Percentiles rank a stretch among this genome's conserved stretches.
These are phyloP conservation scores for Bimastos eiseni DNA, from an alignment of 2,888 invertebrate species.

Conservation along the genomic window DNA sequence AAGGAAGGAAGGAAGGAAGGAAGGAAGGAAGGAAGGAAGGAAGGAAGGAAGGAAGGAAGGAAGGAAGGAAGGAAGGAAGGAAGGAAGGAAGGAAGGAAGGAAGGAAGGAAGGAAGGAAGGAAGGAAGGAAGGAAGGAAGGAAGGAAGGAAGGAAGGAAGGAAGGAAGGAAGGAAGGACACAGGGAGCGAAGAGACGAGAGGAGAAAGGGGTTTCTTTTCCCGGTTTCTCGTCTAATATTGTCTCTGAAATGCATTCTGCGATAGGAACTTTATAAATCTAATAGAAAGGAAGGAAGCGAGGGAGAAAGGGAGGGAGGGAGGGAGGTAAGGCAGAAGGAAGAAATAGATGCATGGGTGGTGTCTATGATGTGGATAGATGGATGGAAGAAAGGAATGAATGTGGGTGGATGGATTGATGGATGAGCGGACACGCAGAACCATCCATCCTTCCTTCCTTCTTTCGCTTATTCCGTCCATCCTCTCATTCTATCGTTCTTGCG, in stretches of 20 bases:
- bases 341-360: not conserved
- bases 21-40: not conserved
- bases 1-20: constrained; percentile 32
- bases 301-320: not conserved
- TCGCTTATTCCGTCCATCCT: not conserved
- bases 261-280: no score
- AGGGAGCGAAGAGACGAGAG: no score
- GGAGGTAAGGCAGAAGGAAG: not conserved
- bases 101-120: not conserved
- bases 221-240: no score
- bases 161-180: no score
- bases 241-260: no score
- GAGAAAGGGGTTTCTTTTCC: no score
- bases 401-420: not conserved
- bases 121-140: no score
- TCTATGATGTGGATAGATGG: not conserved
- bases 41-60: constrained; percentile 23
- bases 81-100: not conserved
- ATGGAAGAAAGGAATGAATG: not conserved
- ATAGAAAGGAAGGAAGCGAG: not conserved
- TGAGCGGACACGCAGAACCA: not conserved
- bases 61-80: not conserved
- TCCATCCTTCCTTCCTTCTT: not conserved
- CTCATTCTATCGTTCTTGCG: not conserved
- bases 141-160: no score